Percentiles rank a stretch among this genome's conserved stretches.
Evolutionary conservation across 1,140 invertebrate genomes (phyloP).

Genomic region (Helicoverpa zea): DNA sequence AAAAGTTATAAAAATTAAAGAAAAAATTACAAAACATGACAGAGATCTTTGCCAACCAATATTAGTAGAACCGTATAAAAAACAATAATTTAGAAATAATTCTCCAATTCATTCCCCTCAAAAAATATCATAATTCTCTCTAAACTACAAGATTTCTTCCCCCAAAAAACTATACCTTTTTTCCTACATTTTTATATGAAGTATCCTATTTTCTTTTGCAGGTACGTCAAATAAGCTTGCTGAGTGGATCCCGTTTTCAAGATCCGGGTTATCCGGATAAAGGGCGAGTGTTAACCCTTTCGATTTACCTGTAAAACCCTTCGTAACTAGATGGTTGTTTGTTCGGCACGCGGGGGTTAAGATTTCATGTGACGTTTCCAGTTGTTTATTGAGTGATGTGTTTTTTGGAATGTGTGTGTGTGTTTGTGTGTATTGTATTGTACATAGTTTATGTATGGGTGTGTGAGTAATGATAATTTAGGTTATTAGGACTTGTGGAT

Average conservation of each 20-base stretch:
- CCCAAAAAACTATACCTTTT: neutral
- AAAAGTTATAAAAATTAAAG: too few relatives aligned
- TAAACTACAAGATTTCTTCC: too few relatives aligned
- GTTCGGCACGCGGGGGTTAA: neutral
- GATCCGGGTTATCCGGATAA: neutral
- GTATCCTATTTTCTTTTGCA: neutral
- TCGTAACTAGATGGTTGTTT: neutral
- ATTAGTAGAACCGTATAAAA: too few relatives aligned
- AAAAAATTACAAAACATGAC: too few relatives aligned
- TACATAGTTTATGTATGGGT: too few relatives aligned
- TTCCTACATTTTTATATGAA: neutral
- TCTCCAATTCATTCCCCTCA: too few relatives aligned
- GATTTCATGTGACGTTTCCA: neutral
- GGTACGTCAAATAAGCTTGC: conserved; percentile 13
- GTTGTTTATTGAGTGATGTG: neutral
- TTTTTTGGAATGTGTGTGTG: neutral
- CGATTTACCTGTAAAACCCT: conserved; percentile 8
- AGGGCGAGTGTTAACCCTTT: conserved; percentile 4
- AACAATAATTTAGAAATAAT: too few relatives aligned
- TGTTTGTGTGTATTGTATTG: too few relatives aligned
- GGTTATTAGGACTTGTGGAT: too few relatives aligned
- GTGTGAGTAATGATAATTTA: too few relatives aligned
- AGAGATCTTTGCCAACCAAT: too few relatives aligned
- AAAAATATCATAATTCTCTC: too few relatives aligned
- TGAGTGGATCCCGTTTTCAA: neutral